Evolutionary conservation across 1,140 invertebrate species (phyloP).

Genomic region (Vanessa atalanta): DNA sequence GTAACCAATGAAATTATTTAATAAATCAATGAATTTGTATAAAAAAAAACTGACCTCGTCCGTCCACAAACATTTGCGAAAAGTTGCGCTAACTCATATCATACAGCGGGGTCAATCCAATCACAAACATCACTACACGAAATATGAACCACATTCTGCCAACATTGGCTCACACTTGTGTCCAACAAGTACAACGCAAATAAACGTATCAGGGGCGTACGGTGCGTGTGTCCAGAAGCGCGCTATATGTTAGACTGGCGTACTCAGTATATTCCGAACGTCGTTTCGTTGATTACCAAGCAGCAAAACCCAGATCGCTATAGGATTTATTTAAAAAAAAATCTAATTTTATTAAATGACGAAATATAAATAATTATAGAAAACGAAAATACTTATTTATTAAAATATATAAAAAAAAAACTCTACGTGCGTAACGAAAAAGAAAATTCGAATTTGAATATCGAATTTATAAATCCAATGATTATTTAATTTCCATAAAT

Average conservation of each 20-base stretch:
- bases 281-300: conserved; percentile 54
- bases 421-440: too few relatives aligned
- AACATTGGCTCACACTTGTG: conserved; percentile 57
- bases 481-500: too few relatives aligned
- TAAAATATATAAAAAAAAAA: too few relatives aligned
- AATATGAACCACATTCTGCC: conserved; percentile 56
- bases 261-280: conserved; percentile 42
- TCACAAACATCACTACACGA: conserved; percentile 58
- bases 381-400: too few relatives aligned
- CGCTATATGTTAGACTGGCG: conserved; percentile 64
- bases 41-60: conserved; percentile 61
- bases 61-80: conserved; percentile 73
- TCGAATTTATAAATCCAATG: too few relatives aligned
- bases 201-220: conserved; percentile 50
- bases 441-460: too few relatives aligned
- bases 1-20: not conserved
- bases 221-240: conserved; percentile 62
- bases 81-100: conserved; percentile 57
- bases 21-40: not conserved
- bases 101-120: conserved; percentile 51
- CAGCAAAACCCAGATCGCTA: conserved; percentile 29
- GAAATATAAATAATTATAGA: too few relatives aligned
- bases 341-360: not conserved
- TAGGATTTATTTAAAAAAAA: conserved; percentile 21
- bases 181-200: conserved; percentile 55